Evolutionary conservation across 2,888 invertebrate species (phyloP), one percentile per base, ranked within the genome.

Genomic region (Epinotia demarniana): DNA sequence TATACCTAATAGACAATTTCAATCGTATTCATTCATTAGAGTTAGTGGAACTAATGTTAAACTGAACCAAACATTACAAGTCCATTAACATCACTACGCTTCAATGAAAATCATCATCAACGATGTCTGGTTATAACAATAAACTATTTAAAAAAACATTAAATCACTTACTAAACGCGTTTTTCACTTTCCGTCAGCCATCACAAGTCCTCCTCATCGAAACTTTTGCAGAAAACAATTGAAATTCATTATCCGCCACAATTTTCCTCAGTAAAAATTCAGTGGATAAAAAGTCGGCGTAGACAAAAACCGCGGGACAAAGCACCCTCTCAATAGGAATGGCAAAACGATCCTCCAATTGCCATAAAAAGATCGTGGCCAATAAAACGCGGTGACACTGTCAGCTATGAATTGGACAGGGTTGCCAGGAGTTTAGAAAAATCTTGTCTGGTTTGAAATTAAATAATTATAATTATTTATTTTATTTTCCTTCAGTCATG

Each of bases 321-420:
- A 89, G 89, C 84, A 87, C 87, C 89, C 89, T 70, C 75, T 75
- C 89, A 90, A 91, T 91, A 83, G 88, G 85, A 92, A 90, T 87
- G 89, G 90, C 85, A 89, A 91, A 93, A 85, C 92, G 92, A 92
- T 89, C 88, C 84, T 84, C 86, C 89, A 88, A 91, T 91, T 90
- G 91, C 89, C 90, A 90, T 92, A 92, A 93, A 93, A 92, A 92
- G 92, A 91, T 92, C 91, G 90, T 86, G 86, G 85, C 89, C 89
- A 92, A 91, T 92, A 93, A 92, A 93, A 90, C 86, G 82, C 86
- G 89, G 88, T 87, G 86, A 89, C 90, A 88, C 87, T 90, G 92
- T 92, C 92, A 92, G 90, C 91, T 88, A 91, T 91, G 89, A 90
- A 87, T 88, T 83, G 83, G 82, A 84, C 80, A 83, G 72, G 78